Evolutionary conservation across 2,113 vertebrate genomes (phyloP).

Genomic region (Hepsetus odoe): DNA sequence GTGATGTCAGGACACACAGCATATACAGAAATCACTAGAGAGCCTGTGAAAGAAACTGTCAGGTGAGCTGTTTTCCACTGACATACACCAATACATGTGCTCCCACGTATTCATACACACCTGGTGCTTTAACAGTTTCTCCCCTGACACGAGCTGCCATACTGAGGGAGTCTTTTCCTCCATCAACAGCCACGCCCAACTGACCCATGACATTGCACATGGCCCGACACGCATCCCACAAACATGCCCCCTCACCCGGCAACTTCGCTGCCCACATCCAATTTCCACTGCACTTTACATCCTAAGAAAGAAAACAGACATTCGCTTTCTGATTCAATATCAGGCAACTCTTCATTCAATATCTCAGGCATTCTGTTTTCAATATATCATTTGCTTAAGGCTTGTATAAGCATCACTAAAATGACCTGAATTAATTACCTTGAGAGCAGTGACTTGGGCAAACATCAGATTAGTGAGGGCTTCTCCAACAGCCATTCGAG

Average conservation of each 20-base stretch:
- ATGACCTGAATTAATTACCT: slow-evolving; percentile 62
- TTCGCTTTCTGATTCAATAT: not conserved
- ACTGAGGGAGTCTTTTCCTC: slow-evolving; percentile 93
- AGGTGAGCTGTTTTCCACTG: not conserved
- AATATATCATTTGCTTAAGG: not conserved
- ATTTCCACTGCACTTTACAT: slow-evolving; percentile 92
- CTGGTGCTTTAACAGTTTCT: slow-evolving; percentile 87
- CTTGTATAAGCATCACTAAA: not conserved
- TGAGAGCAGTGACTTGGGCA: slow-evolving; percentile 82
- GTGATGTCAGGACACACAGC: slow-evolving; percentile 91
- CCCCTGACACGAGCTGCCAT: slow-evolving; percentile 87
- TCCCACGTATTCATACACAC: slow-evolving; percentile 60
- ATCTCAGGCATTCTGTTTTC: no score
- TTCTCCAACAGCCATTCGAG: slow-evolving; percentile 87
- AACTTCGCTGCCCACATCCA: slow-evolving; percentile 96
- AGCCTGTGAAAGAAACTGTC: slow-evolving; percentile 68
- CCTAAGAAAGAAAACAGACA: slow-evolving; percentile 70
- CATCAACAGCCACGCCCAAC: slow-evolving; percentile 87
- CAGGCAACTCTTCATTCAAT: not conserved
- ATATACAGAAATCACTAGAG: slow-evolving; percentile 89
- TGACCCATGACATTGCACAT: slow-evolving; percentile 86
- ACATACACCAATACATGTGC: not conserved
- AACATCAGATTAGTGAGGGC: slow-evolving; percentile 93
- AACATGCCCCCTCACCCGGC: slow-evolving; percentile 81
- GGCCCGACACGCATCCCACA: slow-evolving; percentile 85